Percentiles rank a stretch among this genome's conserved stretches.
These are phyloP conservation scores for Zoanthus sansibaricus DNA, from an alignment of 92 coral and sea anemone genomes.

Conservation along the genomic window DNA sequence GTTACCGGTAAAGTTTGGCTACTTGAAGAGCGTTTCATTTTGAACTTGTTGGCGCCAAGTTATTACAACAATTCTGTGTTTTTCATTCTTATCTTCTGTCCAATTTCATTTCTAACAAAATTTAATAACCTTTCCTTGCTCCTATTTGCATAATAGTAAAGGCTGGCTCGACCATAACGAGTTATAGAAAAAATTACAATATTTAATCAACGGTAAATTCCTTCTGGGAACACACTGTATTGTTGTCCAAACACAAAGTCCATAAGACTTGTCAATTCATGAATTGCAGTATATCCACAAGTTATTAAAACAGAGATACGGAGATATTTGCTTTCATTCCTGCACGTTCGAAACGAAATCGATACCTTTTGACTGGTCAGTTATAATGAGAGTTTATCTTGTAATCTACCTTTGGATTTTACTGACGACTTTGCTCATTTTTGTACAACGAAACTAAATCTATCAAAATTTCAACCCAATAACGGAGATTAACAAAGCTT, in stretches of 20 bases:
- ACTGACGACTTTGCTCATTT: background rate
- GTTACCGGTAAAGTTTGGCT: background rate
- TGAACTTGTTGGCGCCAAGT: background rate
- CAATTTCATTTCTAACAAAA: constrained; percentile 26
- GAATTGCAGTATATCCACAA: background rate
- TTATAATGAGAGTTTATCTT: background rate
- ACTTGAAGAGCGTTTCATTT: constrained; percentile 10
- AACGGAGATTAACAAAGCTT: background rate
- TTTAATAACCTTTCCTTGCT: constrained; percentile 1
- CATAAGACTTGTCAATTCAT: background rate
- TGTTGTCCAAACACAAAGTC: constrained; percentile 18
- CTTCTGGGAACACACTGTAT: background rate
- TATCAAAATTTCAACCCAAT: background rate
- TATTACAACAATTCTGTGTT: background rate
- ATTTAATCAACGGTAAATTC: background rate
- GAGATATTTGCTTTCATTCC: background rate
- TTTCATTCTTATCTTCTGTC: background rate
- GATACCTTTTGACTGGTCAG: background rate
- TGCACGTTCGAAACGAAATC: background rate
- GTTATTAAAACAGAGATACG: background rate
- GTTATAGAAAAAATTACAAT: background rate
- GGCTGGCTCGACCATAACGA: background rate
- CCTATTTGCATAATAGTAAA: constrained; percentile 37
- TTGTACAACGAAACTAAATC: background rate
- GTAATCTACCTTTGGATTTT: background rate